Evolutionary conservation across 2,888 invertebrate species (phyloP), one percentile per base, ranked within the genome.

Genomic region (Nymphalis polychloros): DNA sequence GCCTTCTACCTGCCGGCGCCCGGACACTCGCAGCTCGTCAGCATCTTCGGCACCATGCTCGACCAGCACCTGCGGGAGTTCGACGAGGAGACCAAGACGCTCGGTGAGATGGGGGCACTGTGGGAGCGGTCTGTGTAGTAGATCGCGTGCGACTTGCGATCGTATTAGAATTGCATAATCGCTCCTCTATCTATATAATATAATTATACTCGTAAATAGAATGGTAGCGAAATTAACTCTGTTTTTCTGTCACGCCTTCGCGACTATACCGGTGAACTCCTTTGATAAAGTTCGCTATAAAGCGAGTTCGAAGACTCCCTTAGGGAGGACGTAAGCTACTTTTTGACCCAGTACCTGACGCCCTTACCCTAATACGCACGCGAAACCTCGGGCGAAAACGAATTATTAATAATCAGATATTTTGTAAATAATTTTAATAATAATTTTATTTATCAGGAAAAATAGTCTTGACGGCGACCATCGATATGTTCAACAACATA

Each of bases 11-110:
- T 93, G 23, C 81, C 92, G 0, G 73, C 90, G 47, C 97, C 98
- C 19, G 94, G 95, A 68, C 96, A 97, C 70, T 93, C 94, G 72
- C 96, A 97, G 79, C 96, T 97, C 75, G 84, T 93, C 73, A 94
- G 95, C 72, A 98, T 98, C 81, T 98, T 97, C 83, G 96, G 97
- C 57, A 96, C 96, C 20, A 97, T 98, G 96, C 91, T 98, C 66
- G 91, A 90, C 59, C 97, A 97, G 85, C 97, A 97, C 74, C 83
- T 97, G 64, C 84, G 92, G 68, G 95, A 95, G 64, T 97, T 97
- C 82, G 95, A 96, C 71, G 95, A 96, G 81, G 97, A 97, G 81
- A 95, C 97, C 31, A 96, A 96, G 82, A 90, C 94, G 76, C 93
- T 95, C 50, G 94, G 96, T 93, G 5, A 77, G 86, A 49, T 1